phyloP scores from a whole-genome alignment of 2,888 invertebrate species.

The Unio pictorum region DNA sequence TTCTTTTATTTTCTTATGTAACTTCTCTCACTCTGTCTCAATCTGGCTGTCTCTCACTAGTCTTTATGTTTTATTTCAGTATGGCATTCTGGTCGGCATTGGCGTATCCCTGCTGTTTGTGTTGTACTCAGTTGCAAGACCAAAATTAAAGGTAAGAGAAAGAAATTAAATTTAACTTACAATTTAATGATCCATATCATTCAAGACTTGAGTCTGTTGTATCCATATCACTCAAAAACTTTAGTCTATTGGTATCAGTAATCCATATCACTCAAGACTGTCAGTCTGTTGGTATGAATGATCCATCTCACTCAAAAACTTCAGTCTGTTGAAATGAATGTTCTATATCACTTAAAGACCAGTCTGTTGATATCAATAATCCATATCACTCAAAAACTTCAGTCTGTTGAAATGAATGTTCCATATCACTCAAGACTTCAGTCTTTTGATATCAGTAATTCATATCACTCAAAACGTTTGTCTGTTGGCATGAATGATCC shows the following conservation, averaged over 20 bases:
- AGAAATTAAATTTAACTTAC: not conserved
- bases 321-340: too few species aligned
- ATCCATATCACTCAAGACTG: not conserved
- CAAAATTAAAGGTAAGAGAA: constrained; percentile 51
- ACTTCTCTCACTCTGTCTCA: not conserved
- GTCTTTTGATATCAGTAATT: too few species aligned
- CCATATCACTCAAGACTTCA: too few species aligned
- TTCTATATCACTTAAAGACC: too few species aligned
- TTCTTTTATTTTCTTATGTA: too few species aligned
- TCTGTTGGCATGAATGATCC: too few species aligned
- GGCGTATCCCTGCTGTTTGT: constrained; percentile 60
- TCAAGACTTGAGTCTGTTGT: not conserved
- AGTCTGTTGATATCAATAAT: too few species aligned
- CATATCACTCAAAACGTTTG: too few species aligned
- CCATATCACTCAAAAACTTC: too few species aligned
- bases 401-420: too few species aligned
- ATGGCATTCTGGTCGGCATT: constrained; percentile 79
- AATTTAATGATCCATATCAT: not conserved
- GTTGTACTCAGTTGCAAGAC: constrained; percentile 62
- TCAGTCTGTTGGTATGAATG: too few species aligned
- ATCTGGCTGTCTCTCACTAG: not conserved
- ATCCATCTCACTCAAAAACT: too few species aligned
- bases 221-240: not conserved
- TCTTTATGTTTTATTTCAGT: constrained; percentile 74
- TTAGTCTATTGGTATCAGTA: not conserved